phyloP scores from a whole-genome alignment of 2,888 invertebrate genomes.

The Chrysolina americana region DNA sequence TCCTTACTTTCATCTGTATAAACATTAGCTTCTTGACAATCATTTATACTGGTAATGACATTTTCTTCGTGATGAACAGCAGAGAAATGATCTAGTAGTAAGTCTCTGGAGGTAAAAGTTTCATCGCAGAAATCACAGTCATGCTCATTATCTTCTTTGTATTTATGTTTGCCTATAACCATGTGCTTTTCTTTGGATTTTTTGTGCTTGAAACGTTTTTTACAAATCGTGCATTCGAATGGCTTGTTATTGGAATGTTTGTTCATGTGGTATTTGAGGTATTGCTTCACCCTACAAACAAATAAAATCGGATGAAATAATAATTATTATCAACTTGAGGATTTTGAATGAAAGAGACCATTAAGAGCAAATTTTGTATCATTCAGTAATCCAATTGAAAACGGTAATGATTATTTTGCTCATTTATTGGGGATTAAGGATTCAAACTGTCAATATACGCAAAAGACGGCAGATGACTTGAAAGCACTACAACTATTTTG shows the following conservation, averaged over 20 bases:
- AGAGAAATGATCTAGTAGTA: slow-evolving; percentile 49
- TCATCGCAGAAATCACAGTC: slow-evolving; percentile 55
- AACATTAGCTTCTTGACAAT: slow-evolving; percentile 31
- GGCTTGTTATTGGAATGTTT: slow-evolving; percentile 72
- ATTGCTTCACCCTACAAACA: slow-evolving; percentile 68
- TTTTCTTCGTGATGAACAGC: slow-evolving; percentile 49
- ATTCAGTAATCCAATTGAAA: no score
- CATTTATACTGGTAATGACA: slow-evolving; percentile 43
- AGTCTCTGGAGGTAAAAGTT: slow-evolving; percentile 42
- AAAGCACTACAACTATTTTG: no score
- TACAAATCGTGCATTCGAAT: slow-evolving; percentile 71
- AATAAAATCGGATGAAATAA: background rate
- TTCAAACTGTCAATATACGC: no score
- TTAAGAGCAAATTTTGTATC: no score
- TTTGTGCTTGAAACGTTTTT: slow-evolving; percentile 66
- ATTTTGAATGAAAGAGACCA: no score
- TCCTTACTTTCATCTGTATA: slow-evolving; percentile 23
- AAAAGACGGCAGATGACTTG: no score
- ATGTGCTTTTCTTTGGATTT: slow-evolving; percentile 60
- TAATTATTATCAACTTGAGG: no score
- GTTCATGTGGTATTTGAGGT: slow-evolving; percentile 74
- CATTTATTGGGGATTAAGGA: no score
- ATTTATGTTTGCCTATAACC: slow-evolving; percentile 48
- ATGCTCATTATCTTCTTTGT: slow-evolving; percentile 41
- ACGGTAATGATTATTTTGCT: no score